Conservation (phyloP, 2,797 vertebrate genomes). For the Gymnothorax reevesii region DNA sequence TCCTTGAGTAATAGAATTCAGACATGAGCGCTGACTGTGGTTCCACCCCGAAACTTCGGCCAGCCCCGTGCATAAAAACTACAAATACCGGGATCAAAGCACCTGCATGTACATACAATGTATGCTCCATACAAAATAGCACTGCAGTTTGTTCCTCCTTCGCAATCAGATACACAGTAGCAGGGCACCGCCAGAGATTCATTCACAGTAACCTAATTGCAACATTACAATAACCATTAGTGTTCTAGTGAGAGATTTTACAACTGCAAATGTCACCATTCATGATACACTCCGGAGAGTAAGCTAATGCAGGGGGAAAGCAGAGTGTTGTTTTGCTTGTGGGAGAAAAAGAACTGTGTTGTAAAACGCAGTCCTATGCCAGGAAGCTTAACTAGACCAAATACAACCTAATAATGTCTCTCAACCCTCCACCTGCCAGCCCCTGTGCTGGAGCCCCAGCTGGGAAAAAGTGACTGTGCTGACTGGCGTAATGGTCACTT, state of each 20-base stretch:
- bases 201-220: not conserved
- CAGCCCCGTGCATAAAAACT: no score
- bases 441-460: not conserved
- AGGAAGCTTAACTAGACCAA: constrained; percentile 18
- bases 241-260: not conserved
- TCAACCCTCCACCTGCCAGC: not conserved
- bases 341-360: not conserved
- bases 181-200: not conserved
- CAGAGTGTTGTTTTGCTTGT: not conserved
- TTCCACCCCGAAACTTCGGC: no score
- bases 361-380: not conserved
- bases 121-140: no score
- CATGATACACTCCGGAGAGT: not conserved
- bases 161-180: not conserved
- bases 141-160: no score
- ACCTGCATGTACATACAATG: no score
- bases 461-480: not conserved
- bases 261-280: not conserved
- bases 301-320: not conserved
- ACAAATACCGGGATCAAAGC: no score
- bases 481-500: not conserved
- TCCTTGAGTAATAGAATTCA: no score
- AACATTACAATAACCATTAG: not conserved
- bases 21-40: no score
- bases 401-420: not conserved